A percentile compares a stretch with the other conserved stretches of the same genome.
These are phyloP conservation scores for Sminthurides bifidus DNA, from an alignment of 1,140 invertebrate species.

Conservation along the genomic window DNA sequence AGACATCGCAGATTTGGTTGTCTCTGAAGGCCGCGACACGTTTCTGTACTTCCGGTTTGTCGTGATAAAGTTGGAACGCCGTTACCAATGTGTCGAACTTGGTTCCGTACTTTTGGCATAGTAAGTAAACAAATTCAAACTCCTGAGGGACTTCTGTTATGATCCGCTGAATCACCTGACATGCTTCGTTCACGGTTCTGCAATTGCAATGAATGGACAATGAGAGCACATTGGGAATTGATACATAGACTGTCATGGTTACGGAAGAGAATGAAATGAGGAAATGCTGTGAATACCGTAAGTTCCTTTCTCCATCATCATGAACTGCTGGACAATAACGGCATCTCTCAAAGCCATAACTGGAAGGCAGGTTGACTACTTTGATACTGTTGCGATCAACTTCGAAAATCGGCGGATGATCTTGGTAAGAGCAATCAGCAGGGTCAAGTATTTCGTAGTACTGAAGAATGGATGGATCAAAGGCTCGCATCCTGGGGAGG, in stretches of 20 bases:
- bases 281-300: not conserved
- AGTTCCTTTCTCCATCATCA: not conserved
- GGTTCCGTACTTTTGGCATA: not conserved
- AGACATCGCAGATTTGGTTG: not conserved
- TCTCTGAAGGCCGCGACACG: too few species aligned
- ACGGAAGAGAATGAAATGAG: not conserved
- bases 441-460: not conserved
- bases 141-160: too few species aligned
- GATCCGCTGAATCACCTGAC: too few species aligned
- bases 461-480: not conserved
- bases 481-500: conserved; percentile 33
- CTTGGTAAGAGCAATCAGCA: not conserved
- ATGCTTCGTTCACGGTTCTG: too few species aligned
- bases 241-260: too few species aligned
- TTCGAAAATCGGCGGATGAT: conserved; percentile 10
- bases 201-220: too few species aligned
- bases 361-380: not conserved
- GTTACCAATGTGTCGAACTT: not conserved
- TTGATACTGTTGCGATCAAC: conserved; percentile 6
- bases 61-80: not conserved
- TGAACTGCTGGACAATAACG: not conserved
- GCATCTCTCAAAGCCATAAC: not conserved
- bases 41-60: not conserved
- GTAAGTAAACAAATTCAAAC: not conserved
- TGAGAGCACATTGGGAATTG: too few species aligned